Evolutionary conservation across 2,113 vertebrate species (phyloP).

Genomic region (Cricetomys ansorgei): DNA sequence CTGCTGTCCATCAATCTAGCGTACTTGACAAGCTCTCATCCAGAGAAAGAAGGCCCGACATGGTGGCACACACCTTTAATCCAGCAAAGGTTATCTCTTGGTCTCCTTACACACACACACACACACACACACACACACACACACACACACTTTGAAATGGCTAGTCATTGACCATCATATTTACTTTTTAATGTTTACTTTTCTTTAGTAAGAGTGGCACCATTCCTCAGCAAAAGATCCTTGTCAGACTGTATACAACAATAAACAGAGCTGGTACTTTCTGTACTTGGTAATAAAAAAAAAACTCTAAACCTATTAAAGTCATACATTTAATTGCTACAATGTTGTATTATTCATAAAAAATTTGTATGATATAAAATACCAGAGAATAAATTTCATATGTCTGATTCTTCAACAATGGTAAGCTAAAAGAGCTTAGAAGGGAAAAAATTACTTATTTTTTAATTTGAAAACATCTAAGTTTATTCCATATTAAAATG

Average conservation of each 20-base stretch:
- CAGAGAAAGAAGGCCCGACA: neutral
- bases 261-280: conserved; percentile 68
- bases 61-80: neutral
- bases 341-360: conserved; percentile 70
- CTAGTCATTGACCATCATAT: conserved; percentile 24
- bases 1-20: neutral
- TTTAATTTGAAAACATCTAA: conserved; percentile 64
- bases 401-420: conserved; percentile 62
- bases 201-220: conserved; percentile 45
- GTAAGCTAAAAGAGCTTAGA: conserved; percentile 47
- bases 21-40: neutral
- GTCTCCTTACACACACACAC: too few species aligned
- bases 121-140: neutral
- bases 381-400: neutral
- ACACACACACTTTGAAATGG: conserved; percentile 25
- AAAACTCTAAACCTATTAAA: conserved; percentile 63
- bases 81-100: neutral
- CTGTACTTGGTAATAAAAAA: conserved; percentile 61
- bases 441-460: conserved; percentile 49
- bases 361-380: conserved; percentile 64
- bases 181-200: conserved; percentile 59
- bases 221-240: conserved; percentile 63
- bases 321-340: conserved; percentile 62
- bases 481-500: conserved; percentile 76
- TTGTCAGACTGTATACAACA: conserved; percentile 57